Evolutionary conservation across 1,140 invertebrate genomes (phyloP).

Genomic region (Cardiocondyla obscurior): DNA sequence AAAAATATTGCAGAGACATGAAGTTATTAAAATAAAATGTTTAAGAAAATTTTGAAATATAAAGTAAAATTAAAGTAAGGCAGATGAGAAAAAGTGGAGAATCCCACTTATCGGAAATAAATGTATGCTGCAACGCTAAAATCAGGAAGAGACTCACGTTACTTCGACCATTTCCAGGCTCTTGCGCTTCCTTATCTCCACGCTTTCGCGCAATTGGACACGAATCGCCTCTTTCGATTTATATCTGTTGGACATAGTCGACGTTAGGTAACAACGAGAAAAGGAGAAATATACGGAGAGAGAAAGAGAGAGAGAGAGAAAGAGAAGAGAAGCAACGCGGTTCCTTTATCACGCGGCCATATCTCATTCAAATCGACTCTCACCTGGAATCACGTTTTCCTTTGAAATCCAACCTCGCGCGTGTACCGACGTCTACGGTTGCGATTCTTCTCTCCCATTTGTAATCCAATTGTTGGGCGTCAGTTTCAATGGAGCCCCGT

Average conservation of each 20-base stretch:
- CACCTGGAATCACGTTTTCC: constrained; percentile 42
- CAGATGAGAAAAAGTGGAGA: background rate
- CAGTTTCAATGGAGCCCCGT: constrained; percentile 1
- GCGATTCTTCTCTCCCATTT: constrained; percentile 36
- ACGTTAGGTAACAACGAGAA: constrained; percentile 11
- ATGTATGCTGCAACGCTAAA: background rate
- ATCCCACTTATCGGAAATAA: constrained; percentile 19
- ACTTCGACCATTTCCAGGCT: constrained; percentile 31
- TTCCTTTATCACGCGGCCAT: constrained; percentile 28
- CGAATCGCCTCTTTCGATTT: constrained; percentile 44
- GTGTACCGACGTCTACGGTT: constrained; percentile 2
- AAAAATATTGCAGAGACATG: background rate
- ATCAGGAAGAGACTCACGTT: constrained; percentile 31
- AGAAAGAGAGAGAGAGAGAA: background rate
- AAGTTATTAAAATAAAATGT: background rate
- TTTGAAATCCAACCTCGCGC: constrained; percentile 18
- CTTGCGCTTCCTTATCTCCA: constrained; percentile 44
- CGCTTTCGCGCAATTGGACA: constrained; percentile 52
- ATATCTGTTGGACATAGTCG: constrained; percentile 41
- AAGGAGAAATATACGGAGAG: background rate
- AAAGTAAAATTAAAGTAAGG: background rate
- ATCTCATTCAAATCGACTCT: constrained; percentile 54
- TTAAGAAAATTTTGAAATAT: background rate
- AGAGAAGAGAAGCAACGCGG: background rate
- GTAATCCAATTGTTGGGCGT: constrained; percentile 53